Evolutionary conservation across 2,888 invertebrate genomes (phyloP).

Genomic region (Xanthorhoe spadicearia): DNA sequence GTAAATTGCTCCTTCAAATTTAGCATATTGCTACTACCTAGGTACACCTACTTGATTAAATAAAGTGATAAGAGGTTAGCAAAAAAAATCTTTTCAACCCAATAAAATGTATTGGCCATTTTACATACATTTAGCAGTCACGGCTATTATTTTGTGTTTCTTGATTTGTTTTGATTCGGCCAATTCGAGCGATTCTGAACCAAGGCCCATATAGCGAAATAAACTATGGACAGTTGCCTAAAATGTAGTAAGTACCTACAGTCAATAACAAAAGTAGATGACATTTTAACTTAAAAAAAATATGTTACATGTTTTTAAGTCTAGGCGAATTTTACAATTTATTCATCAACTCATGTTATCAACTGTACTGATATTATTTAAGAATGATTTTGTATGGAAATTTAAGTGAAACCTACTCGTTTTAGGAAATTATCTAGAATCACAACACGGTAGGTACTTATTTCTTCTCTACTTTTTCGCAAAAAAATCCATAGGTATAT

Average conservation of each 20-base stretch:
- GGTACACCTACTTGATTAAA: too few relatives aligned
- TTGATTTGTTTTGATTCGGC: background rate
- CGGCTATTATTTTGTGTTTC: background rate
- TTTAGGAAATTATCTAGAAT: constrained; percentile 9
- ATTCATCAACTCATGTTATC: background rate
- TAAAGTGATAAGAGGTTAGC: too few relatives aligned
- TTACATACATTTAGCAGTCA: too few relatives aligned
- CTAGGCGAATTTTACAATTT: background rate
- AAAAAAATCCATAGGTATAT: too few relatives aligned
- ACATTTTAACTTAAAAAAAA: background rate
- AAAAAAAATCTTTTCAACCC: too few relatives aligned
- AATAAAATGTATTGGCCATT: too few relatives aligned
- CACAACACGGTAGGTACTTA: constrained; percentile 13
- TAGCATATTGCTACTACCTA: background rate
- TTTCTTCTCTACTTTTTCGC: too few relatives aligned
- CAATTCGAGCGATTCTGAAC: background rate
- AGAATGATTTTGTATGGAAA: background rate
- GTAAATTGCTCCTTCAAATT: background rate
- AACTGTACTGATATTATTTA: background rate
- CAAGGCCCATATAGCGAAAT: background rate
- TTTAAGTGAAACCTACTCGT: background rate
- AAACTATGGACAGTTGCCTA: constrained; percentile 12
- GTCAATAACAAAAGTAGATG: background rate
- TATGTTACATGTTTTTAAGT: background rate
- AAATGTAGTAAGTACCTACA: constrained; percentile 2